These are phyloP conservation scores for Periophthalmodon schlosseri DNA, from an alignment of 2,113 vertebrate genomes.

Conservation along the genomic window DNA sequence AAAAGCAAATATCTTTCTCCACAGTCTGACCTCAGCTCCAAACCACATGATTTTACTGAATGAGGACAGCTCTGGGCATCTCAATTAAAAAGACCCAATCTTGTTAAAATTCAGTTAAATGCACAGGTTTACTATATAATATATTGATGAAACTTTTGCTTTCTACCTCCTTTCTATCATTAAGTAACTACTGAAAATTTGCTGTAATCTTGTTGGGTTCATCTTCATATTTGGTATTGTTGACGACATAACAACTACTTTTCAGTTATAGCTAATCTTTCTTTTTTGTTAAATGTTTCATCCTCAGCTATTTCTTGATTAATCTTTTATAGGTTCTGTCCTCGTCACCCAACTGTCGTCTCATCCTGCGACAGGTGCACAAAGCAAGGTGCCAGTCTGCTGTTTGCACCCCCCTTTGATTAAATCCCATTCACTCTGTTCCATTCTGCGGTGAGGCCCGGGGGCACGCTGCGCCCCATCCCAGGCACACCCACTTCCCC, in stretches of 20 bases:
- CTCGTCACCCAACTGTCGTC: conserved; percentile 28
- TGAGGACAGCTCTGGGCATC: too few relatives aligned
- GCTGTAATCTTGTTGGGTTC: too few relatives aligned
- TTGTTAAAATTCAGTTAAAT: too few relatives aligned
- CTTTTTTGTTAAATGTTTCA: not conserved
- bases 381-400: conserved; percentile 36
- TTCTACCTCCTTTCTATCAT: too few relatives aligned
- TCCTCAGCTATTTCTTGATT: not conserved
- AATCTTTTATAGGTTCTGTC: not conserved
- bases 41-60: too few relatives aligned
- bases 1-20: too few relatives aligned
- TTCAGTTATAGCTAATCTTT: not conserved
- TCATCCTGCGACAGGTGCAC: conserved; percentile 56
- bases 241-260: not conserved
- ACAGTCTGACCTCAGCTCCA: too few relatives aligned
- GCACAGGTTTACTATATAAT: too few relatives aligned
- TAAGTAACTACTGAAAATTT: too few relatives aligned
- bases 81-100: too few relatives aligned
- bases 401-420: conserved; percentile 14
- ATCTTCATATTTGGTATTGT: not conserved
- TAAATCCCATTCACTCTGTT: conserved; percentile 56
- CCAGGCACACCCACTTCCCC: conserved; percentile 43
- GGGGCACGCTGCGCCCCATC: conserved; percentile 23
- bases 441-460: conserved; percentile 36
- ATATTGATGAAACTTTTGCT: too few relatives aligned